Conservation (phyloP, 2,888 invertebrate genomes). For the Orgyia antiqua region DNA sequence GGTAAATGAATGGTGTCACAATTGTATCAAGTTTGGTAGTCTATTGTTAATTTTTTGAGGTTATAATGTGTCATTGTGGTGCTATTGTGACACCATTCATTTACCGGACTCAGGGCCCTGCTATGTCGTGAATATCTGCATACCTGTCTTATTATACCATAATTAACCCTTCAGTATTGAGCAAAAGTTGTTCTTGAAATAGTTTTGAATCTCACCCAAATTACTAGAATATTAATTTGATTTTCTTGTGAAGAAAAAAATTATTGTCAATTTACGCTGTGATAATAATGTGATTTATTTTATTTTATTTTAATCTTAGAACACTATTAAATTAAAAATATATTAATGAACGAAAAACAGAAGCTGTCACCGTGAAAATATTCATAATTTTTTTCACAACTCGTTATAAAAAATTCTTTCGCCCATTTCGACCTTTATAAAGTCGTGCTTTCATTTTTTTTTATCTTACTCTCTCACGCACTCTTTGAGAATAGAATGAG, state of each 20-base stretch:
- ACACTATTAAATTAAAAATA: not conserved
- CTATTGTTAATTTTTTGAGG: too few relatives aligned
- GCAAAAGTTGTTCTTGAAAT: slow-evolving; percentile 37
- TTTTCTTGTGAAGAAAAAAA: slow-evolving; percentile 7
- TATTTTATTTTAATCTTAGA: not conserved
- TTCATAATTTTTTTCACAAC: slow-evolving; percentile 62
- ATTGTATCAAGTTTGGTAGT: too few relatives aligned
- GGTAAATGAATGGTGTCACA: too few relatives aligned
- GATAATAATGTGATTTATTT: not conserved
- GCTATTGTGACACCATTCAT: too few relatives aligned
- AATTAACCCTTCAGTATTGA: slow-evolving; percentile 40
- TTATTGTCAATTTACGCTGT: slow-evolving; percentile 20
- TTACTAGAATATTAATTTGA: not conserved
- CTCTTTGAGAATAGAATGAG: slow-evolving; percentile 39
- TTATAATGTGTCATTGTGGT: too few relatives aligned
- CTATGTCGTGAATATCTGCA: too few relatives aligned
- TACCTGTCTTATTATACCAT: too few relatives aligned
- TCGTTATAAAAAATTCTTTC: slow-evolving; percentile 67
- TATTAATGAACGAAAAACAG: slow-evolving; percentile 12
- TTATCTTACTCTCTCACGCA: slow-evolving; percentile 29
- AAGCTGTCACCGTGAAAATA: slow-evolving; percentile 52
- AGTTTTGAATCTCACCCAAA: slow-evolving; percentile 1
- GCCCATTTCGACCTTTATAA: slow-evolving; percentile 42
- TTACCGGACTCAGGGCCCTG: too few relatives aligned
- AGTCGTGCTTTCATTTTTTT: slow-evolving; percentile 32